phyloP scores from a whole-genome alignment of 2,888 invertebrate species.

The Chymomyza caudatula region DNA sequence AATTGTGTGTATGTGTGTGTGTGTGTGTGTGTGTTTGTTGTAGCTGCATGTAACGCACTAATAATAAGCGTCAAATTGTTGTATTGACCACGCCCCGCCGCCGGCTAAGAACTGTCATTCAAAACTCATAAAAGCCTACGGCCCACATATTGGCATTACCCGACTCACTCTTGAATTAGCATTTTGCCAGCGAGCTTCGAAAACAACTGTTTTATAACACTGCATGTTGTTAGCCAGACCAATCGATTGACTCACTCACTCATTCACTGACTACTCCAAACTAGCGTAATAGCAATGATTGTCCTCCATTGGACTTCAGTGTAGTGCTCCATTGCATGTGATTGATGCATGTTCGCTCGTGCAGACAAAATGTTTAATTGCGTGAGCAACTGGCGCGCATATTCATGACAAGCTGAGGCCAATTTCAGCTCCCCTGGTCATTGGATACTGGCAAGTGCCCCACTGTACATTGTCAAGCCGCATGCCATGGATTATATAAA shows the following conservation, averaged over 20 bases:
- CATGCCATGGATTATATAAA: constrained; percentile 55
- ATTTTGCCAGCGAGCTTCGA: constrained; percentile 27
- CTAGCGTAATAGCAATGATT: constrained; percentile 38
- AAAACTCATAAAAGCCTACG: constrained; percentile 13
- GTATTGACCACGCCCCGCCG: constrained; percentile 9
- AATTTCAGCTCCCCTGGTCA: background rate
- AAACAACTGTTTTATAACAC: constrained; percentile 34
- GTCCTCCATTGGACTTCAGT: constrained; percentile 37
- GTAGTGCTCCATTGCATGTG: constrained; percentile 38
- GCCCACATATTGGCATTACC: constrained; percentile 1
- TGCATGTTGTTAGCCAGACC: constrained; percentile 25
- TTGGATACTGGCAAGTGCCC: background rate
- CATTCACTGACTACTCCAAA: constrained; percentile 25
- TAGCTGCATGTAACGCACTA: background rate
- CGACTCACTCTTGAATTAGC: constrained; percentile 29
- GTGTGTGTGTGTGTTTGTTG: background rate
- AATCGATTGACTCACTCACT: constrained; percentile 21
- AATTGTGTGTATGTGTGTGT: background rate
- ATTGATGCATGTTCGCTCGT: constrained; percentile 62
- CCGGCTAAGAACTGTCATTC: constrained; percentile 21
- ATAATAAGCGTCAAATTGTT: constrained; percentile 21
- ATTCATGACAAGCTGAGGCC: constrained; percentile 47
- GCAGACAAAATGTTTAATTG: constrained; percentile 69
- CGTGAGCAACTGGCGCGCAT: constrained; percentile 40
- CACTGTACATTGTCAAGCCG: background rate